phyloP scores from a whole-genome alignment of 2,888 invertebrate genomes.

The Cheilosia impressa region DNA sequence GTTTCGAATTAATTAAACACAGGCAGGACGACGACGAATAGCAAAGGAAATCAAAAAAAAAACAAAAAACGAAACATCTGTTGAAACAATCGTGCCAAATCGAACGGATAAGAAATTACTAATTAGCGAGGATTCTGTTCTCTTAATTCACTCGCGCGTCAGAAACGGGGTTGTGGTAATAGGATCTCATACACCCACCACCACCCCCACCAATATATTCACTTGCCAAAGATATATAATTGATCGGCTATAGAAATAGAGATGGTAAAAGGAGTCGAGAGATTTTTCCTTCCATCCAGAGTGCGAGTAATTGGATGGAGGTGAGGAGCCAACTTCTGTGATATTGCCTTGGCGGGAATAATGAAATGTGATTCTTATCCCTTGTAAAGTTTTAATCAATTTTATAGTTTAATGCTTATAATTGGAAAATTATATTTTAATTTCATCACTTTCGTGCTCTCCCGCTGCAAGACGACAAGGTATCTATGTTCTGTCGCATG shows the following conservation, averaged over 20 bases:
- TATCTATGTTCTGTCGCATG: neutral
- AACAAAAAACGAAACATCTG: conserved; percentile 65
- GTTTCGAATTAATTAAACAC: conserved; percentile 71
- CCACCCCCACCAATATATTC: conserved; percentile 1
- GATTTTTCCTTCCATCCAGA: neutral
- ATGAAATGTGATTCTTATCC: conserved; percentile 60
- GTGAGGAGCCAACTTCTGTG: conserved; percentile 2
- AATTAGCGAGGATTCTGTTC: conserved; percentile 71
- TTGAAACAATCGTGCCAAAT: conserved; percentile 71
- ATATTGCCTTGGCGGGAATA: conserved; percentile 13
- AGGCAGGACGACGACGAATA: conserved; percentile 17
- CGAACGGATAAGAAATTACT: conserved; percentile 74
- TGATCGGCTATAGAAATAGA: conserved; percentile 22
- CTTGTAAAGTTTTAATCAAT: conserved; percentile 64
- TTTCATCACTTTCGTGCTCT: conserved; percentile 47
- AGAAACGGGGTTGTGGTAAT: conserved; percentile 14
- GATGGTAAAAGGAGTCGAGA: neutral
- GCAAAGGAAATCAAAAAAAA: neutral
- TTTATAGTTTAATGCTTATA: conserved; percentile 57
- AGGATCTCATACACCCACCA: neutral
- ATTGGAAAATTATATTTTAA: conserved; percentile 61
- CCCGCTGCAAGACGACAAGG: neutral
- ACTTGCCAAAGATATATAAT: conserved; percentile 49
- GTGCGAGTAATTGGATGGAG: neutral
- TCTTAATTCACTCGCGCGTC: conserved; percentile 59